These are phyloP conservation scores for Diploptera punctata DNA, from an alignment of 2,888 invertebrate genomes.

Conservation along the genomic window DNA sequence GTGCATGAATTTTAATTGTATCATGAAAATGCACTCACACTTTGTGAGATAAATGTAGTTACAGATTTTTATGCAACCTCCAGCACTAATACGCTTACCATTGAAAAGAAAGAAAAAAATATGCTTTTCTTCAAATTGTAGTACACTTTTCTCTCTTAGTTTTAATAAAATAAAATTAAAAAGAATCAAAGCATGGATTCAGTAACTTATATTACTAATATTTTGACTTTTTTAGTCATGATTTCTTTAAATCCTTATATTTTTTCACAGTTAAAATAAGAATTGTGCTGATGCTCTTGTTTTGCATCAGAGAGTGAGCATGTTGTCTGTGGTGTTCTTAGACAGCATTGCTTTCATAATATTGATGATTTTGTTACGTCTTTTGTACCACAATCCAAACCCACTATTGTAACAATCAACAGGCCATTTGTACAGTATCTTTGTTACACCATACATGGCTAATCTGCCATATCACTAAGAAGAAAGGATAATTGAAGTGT, in stretches of 20 bases:
- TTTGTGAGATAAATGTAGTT: conserved; percentile 20
- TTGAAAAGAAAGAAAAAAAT: neutral
- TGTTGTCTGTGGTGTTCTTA: neutral
- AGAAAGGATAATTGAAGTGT: conserved; percentile 3
- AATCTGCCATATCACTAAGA: conserved; percentile 25
- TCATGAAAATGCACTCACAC: neutral
- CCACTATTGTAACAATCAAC: conserved; percentile 18
- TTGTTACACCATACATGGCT: conserved; percentile 12
- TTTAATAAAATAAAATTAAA: conserved; percentile 14
- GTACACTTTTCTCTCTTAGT: conserved; percentile 18
- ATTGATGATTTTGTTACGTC: neutral
- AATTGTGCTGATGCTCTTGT: no score
- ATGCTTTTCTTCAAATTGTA: neutral
- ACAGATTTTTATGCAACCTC: conserved; percentile 40
- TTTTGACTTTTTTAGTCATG: neutral
- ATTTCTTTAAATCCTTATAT: no score
- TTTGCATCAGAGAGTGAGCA: no score
- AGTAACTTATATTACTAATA: no score
- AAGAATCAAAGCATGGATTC: no score
- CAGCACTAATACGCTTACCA: conserved; percentile 42
- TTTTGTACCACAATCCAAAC: conserved; percentile 20
- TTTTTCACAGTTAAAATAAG: no score
- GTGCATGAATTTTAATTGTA: neutral
- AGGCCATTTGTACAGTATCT: conserved; percentile 15
- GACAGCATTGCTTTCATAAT: neutral